Percentiles rank a stretch among this genome's conserved stretches.
Conservation (phyloP, 2,113 vertebrate genomes). For the Lasiurus borealis region DNA sequence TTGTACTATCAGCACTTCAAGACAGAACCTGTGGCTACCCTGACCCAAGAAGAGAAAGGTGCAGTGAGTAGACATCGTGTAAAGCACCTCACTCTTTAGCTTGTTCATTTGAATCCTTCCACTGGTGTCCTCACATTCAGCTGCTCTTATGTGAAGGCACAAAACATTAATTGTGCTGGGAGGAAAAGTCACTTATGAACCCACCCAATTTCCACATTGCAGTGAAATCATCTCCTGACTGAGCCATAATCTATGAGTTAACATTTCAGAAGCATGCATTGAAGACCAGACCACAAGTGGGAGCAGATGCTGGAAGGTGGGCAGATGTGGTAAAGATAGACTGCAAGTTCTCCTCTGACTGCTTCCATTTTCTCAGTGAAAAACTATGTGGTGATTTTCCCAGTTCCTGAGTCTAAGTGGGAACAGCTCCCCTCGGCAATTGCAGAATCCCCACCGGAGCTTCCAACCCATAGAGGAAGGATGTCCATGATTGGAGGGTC, state of each 20-base stretch:
- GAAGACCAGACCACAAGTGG: not conserved
- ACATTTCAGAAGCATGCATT: not conserved
- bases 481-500: not conserved
- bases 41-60: not conserved
- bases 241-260: not conserved
- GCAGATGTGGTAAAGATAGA: not conserved
- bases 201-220: not conserved
- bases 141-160: not conserved
- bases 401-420: not conserved
- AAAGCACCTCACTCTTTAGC: not conserved
- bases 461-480: not conserved
- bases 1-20: not conserved
- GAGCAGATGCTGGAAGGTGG: not conserved
- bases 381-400: not conserved
- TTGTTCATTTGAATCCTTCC: not conserved
- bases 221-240: not conserved
- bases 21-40: not conserved
- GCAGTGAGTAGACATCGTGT: fast-evolving
- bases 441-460: not conserved
- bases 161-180: not conserved
- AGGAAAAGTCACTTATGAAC: not conserved
- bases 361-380: conserved; percentile 31
- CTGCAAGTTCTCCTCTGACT: not conserved
- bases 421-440: not conserved
- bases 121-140: not conserved